Evolutionary conservation across 2,113 vertebrate genomes (phyloP).

Genomic region (Oreochromis niloticus): DNA sequence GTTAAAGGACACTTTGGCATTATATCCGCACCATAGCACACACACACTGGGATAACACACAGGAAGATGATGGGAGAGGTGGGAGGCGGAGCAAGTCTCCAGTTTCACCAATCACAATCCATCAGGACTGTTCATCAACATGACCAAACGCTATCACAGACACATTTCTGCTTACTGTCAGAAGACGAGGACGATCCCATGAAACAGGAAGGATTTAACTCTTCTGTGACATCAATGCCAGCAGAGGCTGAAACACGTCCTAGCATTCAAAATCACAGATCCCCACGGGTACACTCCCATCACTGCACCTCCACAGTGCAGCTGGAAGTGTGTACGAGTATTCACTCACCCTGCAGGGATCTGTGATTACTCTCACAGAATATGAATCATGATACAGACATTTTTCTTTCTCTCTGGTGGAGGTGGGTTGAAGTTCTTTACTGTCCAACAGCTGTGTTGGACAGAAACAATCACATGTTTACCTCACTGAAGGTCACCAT

Average conservation of each 20-base stretch:
- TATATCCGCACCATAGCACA: not conserved
- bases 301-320: not conserved
- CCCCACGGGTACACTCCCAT: not conserved
- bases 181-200: not conserved
- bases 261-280: not conserved
- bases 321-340: not conserved
- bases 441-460: not conserved
- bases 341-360: not conserved
- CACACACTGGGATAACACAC: not conserved
- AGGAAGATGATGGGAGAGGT: not conserved
- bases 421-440: not conserved
- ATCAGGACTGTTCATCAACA: rapidly evolving
- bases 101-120: not conserved
- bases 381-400: not conserved
- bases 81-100: not conserved
- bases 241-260: not conserved
- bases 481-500: rapidly evolving
- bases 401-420: not conserved
- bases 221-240: not conserved
- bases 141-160: not conserved
- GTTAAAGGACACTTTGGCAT: not conserved
- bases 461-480: not conserved
- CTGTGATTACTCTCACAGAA: not conserved
- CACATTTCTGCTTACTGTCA: not conserved
- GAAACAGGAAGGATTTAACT: not conserved